Evolutionary conservation across 1,140 invertebrate genomes (phyloP).

Genomic region (Patella vulgata): DNA sequence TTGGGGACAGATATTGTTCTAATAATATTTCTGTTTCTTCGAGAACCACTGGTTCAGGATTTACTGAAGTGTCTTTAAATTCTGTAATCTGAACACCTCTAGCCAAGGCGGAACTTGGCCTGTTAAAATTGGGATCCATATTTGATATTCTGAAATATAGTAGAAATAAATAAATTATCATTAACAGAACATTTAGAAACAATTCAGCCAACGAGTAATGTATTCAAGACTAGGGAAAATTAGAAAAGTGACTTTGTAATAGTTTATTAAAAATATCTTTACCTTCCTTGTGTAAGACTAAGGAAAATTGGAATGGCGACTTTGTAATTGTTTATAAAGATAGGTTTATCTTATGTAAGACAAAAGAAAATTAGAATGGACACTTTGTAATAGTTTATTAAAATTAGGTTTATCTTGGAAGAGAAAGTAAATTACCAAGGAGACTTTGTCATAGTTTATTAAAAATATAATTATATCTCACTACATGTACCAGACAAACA

Average conservation of each 20-base stretch:
- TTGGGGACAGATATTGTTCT: constrained; percentile 56
- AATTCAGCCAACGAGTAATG: not conserved
- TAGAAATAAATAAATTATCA: not conserved
- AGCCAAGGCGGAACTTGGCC: constrained; percentile 52
- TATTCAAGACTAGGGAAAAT: not conserved
- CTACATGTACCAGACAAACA: no score
- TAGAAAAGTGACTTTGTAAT: not conserved
- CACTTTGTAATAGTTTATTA: no score
- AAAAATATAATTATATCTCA: no score
- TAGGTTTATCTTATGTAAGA: no score
- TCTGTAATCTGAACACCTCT: constrained; percentile 64
- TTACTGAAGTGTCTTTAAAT: constrained; percentile 51
- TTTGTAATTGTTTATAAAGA: no score
- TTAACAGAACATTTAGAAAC: not conserved
- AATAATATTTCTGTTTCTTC: constrained; percentile 61
- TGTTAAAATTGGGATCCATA: constrained; percentile 37
- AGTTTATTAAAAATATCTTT: not conserved
- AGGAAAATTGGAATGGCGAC: no score
- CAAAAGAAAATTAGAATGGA: no score
- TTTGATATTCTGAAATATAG: constrained; percentile 18
- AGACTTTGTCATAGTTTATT: no score
- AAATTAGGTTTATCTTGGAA: no score
- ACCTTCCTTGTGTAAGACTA: no score
- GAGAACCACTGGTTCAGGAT: constrained; percentile 58
- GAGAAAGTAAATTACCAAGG: no score